Conservation (phyloP, 2,888 invertebrate genomes). For the Caenorhabditis sp. region DNA sequence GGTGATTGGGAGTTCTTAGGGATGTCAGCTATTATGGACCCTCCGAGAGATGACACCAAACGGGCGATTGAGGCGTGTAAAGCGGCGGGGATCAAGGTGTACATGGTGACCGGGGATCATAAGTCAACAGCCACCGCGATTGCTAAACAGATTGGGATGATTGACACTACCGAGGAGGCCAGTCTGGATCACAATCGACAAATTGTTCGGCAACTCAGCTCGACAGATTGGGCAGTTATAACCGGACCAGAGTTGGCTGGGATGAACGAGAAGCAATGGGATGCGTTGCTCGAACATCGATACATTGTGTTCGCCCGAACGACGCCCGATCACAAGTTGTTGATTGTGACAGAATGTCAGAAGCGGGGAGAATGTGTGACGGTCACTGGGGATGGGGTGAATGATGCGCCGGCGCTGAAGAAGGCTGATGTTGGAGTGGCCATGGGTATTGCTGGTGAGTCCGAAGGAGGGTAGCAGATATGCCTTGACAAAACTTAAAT, state of each 20-base stretch:
- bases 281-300: slow-evolving; percentile 34
- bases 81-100: slow-evolving; percentile 63
- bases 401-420: slow-evolving; percentile 56
- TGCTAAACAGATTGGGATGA: slow-evolving; percentile 63
- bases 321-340: slow-evolving; percentile 53
- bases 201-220: slow-evolving; percentile 22
- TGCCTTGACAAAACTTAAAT: no score
- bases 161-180: slow-evolving; percentile 36
- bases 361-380: slow-evolving; percentile 49
- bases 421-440: slow-evolving; percentile 61
- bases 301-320: slow-evolving; percentile 52
- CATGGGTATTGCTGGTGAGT: slow-evolving; percentile 58
- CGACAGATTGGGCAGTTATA: slow-evolving; percentile 47
- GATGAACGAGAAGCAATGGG: slow-evolving; percentile 43
- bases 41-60: slow-evolving; percentile 60
- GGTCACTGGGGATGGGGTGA: slow-evolving; percentile 54
- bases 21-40: slow-evolving; percentile 63
- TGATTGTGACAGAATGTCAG: slow-evolving; percentile 50
- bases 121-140: slow-evolving; percentile 62
- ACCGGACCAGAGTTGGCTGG: slow-evolving; percentile 47
- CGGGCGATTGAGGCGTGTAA: slow-evolving; percentile 57
- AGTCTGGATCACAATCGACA: slow-evolving; percentile 24
- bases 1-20: slow-evolving; percentile 56
- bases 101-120: slow-evolving; percentile 66
- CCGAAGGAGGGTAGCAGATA: no score